These are phyloP conservation scores for Deilephila porcellus DNA, from an alignment of 2,888 invertebrate species.

Conservation along the genomic window DNA sequence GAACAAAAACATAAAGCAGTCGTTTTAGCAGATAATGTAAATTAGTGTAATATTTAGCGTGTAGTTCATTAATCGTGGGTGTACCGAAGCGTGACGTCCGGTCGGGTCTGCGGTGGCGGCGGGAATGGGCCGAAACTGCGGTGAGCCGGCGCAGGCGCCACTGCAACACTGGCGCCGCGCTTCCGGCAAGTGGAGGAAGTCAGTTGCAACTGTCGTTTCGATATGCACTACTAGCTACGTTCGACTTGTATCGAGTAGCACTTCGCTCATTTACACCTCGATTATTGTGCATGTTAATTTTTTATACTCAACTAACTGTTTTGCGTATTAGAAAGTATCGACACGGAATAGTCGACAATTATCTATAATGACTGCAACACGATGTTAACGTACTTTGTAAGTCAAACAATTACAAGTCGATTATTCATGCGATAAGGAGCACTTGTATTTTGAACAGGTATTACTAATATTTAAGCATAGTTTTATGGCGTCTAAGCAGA, in stretches of 20 bases:
- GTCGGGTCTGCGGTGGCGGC: slow-evolving; percentile 57
- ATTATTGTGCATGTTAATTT: slow-evolving; percentile 27
- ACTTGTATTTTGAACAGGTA: neutral
- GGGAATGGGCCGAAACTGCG: slow-evolving; percentile 64
- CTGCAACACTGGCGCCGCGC: slow-evolving; percentile 73
- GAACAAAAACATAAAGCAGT: slow-evolving; percentile 20
- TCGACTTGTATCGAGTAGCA: slow-evolving; percentile 28
- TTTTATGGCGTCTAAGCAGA: neutral
- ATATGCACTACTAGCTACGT: slow-evolving; percentile 68
- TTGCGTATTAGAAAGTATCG: slow-evolving; percentile 23
- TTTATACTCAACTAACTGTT: slow-evolving; percentile 30
- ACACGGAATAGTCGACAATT: slow-evolving; percentile 6
- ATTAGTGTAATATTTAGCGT: slow-evolving; percentile 46
- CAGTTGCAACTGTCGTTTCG: slow-evolving; percentile 74
- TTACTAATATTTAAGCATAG: neutral
- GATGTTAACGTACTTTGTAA: neutral
- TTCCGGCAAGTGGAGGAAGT: slow-evolving; percentile 75
- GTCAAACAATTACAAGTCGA: too few species aligned
- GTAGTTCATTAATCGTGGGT: slow-evolving; percentile 54
- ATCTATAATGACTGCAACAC: slow-evolving; percentile 1
- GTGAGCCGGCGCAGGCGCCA: slow-evolving; percentile 64
- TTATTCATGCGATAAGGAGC: neutral
- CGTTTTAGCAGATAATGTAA: slow-evolving; percentile 37
- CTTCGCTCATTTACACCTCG: slow-evolving; percentile 48
- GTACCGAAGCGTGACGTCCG: slow-evolving; percentile 66